Conservation (phyloP, 1,140 invertebrate species). For the Macrotrachela quadricornifera region DNA sequence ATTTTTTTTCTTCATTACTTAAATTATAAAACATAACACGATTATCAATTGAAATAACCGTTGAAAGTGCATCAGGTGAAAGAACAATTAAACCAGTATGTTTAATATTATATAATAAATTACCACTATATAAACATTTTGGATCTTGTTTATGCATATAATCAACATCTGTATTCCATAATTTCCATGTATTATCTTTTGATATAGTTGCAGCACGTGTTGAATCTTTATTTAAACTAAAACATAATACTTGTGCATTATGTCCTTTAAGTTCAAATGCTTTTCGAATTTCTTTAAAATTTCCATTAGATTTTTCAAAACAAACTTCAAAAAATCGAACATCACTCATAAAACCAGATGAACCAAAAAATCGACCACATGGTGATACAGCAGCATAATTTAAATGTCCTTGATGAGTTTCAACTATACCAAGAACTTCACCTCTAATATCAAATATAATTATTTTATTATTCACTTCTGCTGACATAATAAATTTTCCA, state of each 20-base stretch:
- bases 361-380: constrained; percentile 55
- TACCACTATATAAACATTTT: constrained; percentile 41
- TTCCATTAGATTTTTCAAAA: constrained; percentile 41
- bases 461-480: constrained; percentile 47
- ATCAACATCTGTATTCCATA: constrained; percentile 61
- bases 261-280: constrained; percentile 61
- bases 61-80: constrained; percentile 50
- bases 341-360: constrained; percentile 59
- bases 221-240: constrained; percentile 55
- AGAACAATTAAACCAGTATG: constrained; percentile 35
- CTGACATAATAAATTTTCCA: constrained; percentile 59
- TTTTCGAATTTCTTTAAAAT: constrained; percentile 48
- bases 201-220: constrained; percentile 56
- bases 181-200: constrained; percentile 63
- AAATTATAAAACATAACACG: constrained; percentile 48
- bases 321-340: constrained; percentile 61
- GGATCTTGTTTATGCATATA: constrained; percentile 54
- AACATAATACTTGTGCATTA: constrained; percentile 52
- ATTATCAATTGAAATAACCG: constrained; percentile 43
- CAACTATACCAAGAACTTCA: constrained; percentile 41
- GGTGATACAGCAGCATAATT: constrained; percentile 53
- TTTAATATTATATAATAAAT: constrained; percentile 17
- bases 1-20: constrained; percentile 33
- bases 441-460: constrained; percentile 63
- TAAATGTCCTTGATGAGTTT: constrained; percentile 52